These are phyloP conservation scores for Drosophila murphyi DNA, from an alignment of 1,140 invertebrate species.

Conservation along the genomic window DNA sequence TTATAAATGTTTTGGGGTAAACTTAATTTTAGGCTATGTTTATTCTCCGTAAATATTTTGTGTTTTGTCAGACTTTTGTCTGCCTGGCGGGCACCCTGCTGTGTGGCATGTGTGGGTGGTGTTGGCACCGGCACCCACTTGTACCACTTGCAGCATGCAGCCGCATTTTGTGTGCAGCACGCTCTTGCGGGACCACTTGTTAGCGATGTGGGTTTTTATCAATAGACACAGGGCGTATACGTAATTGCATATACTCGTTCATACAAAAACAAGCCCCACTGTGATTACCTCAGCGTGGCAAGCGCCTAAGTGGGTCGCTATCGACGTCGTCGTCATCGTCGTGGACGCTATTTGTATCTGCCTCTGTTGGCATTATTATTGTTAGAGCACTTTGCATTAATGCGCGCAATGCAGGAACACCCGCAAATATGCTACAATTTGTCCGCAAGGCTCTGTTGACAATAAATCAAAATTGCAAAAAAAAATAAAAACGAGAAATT, in stretches of 20 bases:
- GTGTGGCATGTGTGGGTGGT: slow-evolving; percentile 47
- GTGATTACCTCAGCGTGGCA: slow-evolving; percentile 45
- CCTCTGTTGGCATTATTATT: slow-evolving; percentile 4
- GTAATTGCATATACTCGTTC: slow-evolving; percentile 36
- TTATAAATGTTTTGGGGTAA: too few species aligned
- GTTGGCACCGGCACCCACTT: slow-evolving; percentile 26
- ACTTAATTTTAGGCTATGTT: background rate
- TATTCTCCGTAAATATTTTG: slow-evolving; percentile 20
- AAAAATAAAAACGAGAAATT: background rate
- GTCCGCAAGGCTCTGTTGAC: slow-evolving; percentile 24
- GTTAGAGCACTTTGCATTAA: slow-evolving; percentile 11
- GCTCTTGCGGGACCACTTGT: slow-evolving; percentile 54
- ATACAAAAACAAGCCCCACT: slow-evolving; percentile 25
- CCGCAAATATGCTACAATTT: slow-evolving; percentile 51
- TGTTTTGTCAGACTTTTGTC: slow-evolving; percentile 1
- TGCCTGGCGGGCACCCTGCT: slow-evolving; percentile 29
- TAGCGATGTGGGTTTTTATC: slow-evolving; percentile 45
- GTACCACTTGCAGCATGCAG: slow-evolving; percentile 19
- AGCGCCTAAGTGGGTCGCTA: slow-evolving; percentile 43
- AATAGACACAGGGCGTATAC: slow-evolving; percentile 50
- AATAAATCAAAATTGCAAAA: background rate
- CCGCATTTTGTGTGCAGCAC: background rate
- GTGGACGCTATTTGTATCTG: slow-evolving; percentile 1
- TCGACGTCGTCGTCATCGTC: slow-evolving; percentile 9
- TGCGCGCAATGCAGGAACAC: slow-evolving; percentile 24